phyloP scores from a whole-genome alignment of 1,140 invertebrate species.

The Leptestheria dahalacensis region DNA sequence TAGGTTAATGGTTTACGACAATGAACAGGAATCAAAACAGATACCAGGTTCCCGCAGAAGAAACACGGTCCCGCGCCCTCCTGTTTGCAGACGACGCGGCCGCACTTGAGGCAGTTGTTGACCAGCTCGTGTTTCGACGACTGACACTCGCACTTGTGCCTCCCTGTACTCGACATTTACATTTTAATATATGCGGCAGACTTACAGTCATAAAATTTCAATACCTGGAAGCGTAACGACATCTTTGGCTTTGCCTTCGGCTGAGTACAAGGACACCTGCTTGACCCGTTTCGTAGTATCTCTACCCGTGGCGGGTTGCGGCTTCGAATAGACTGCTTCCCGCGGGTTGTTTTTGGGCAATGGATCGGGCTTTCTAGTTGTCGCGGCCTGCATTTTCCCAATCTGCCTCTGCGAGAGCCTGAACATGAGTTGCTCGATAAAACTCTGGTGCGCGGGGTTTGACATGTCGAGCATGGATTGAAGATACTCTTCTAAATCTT shows the following conservation, averaged over 20 bases:
- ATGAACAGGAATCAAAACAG: constrained; percentile 11
- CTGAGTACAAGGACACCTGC: constrained; percentile 55
- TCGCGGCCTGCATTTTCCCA: constrained; percentile 10
- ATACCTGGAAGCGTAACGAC: constrained; percentile 15
- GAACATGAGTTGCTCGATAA: constrained; percentile 27
- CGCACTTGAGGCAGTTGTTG: constrained; percentile 88
- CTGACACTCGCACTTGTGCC: constrained; percentile 80
- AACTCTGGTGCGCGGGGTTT: constrained; percentile 23
- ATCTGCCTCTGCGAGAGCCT: constrained; percentile 18
- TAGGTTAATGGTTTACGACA: constrained; percentile 3
- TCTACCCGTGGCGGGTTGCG: background rate
- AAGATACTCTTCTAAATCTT: constrained; percentile 30
- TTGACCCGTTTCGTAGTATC: constrained; percentile 52
- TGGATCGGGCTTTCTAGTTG: constrained; percentile 17
- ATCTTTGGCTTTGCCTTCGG: constrained; percentile 49
- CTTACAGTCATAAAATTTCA: background rate
- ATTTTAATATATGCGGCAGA: background rate
- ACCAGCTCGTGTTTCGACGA: constrained; percentile 76
- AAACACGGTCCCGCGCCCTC: constrained; percentile 93
- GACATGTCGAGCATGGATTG: constrained; percentile 26
- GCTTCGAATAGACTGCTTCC: constrained; percentile 4
- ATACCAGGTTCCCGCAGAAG: constrained; percentile 47
- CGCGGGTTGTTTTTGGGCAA: background rate
- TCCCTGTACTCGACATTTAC: constrained; percentile 37
- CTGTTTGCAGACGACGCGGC: constrained; percentile 84